Percentiles rank a stretch among this genome's conserved stretches.
phyloP scores from a whole-genome alignment of 2,113 vertebrate species.

The Donacobius atricapilla region DNA sequence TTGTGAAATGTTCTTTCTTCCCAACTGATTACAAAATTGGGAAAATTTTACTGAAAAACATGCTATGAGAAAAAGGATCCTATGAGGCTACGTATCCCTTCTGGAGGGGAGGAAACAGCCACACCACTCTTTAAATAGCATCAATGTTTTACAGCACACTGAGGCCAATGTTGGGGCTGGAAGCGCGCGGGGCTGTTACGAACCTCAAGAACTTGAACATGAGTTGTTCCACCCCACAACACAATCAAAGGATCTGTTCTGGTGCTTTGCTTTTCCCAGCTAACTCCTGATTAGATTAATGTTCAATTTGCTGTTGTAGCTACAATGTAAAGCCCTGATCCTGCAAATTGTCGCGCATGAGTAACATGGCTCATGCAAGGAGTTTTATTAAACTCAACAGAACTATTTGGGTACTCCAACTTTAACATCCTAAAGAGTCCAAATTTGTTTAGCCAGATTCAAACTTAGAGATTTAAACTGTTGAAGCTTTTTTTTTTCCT shows the following conservation, averaged over 20 bases:
- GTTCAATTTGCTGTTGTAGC: neutral
- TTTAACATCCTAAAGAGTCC: neutral
- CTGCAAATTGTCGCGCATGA: neutral
- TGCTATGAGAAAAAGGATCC: conserved; percentile 3
- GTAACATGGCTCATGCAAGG: neutral
- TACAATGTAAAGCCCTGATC: neutral
- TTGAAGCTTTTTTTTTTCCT: neutral
- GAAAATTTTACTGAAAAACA: conserved; percentile 34
- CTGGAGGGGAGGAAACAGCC: conserved; percentile 1
- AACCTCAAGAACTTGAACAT: neutral
- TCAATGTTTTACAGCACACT: neutral
- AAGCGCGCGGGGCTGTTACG: neutral
- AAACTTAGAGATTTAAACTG: neutral
- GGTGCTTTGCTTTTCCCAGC: neutral
- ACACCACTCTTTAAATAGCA: neutral
- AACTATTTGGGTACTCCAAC: neutral
- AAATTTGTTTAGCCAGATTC: neutral
- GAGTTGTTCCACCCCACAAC: neutral
- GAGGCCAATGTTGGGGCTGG: neutral
- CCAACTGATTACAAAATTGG: conserved; percentile 38
- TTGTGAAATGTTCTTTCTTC: conserved; percentile 56
- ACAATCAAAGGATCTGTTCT: neutral
- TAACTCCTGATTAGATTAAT: neutral
- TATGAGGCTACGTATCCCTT: neutral
- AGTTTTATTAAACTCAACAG: neutral